Evolutionary conservation across 2,888 invertebrate genomes (phyloP).

Genomic region (Limnephilus lunatus): DNA sequence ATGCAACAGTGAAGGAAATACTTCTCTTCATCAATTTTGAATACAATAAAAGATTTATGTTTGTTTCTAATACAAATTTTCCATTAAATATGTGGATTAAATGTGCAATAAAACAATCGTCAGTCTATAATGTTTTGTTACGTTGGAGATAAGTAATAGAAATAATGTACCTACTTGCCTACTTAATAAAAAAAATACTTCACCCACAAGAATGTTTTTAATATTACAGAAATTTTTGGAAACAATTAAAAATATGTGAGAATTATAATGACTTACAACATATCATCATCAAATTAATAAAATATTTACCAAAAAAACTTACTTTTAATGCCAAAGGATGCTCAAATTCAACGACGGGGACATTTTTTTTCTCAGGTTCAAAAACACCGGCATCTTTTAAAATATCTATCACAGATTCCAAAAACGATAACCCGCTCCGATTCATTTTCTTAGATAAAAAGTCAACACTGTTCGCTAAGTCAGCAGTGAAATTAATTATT

Average conservation of each 20-base stretch:
- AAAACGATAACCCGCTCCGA: conserved; percentile 57
- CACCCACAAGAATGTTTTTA: background rate
- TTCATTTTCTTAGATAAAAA: conserved; percentile 44
- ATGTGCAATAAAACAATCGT: background rate
- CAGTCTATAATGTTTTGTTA: background rate
- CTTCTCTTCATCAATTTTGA: no score
- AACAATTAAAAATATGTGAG: no score
- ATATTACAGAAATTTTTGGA: no score
- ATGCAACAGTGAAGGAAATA: no score
- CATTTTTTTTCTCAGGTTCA: conserved; percentile 39
- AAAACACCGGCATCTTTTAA: conserved; percentile 61
- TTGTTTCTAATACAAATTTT: background rate
- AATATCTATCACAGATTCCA: conserved; percentile 58
- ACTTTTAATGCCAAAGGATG: conserved; percentile 61
- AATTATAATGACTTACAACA: no score
- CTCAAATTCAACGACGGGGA: conserved; percentile 56
- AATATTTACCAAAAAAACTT: background rate
- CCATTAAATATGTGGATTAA: background rate
- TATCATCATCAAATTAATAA: no score
- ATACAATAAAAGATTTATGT: background rate
- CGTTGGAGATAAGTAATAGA: background rate
- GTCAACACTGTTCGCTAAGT: background rate
- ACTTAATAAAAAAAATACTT: background rate
- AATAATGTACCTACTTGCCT: background rate
- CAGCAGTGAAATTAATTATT: background rate